Evolutionary conservation across 2,113 vertebrate genomes (phyloP).

Genomic region (Muscicapa adusta): DNA sequence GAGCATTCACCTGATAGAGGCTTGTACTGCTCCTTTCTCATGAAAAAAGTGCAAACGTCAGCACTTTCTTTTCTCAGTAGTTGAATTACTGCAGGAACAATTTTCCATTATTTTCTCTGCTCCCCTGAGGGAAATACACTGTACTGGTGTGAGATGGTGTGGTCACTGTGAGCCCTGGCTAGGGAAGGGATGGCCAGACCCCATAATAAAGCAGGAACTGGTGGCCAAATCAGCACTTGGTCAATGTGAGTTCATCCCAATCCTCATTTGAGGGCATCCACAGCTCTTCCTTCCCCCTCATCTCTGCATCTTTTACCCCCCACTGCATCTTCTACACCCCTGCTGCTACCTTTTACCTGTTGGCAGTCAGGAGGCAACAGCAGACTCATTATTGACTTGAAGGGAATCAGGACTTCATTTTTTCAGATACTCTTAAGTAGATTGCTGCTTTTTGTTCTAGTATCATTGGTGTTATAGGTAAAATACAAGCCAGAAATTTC

Average conservation of each 20-base stretch:
- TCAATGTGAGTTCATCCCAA: background rate
- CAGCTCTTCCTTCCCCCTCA: fast-evolving
- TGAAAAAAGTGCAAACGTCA: background rate
- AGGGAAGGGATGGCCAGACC: background rate
- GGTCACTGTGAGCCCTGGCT: background rate
- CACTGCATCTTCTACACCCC: background rate
- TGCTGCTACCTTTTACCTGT: background rate
- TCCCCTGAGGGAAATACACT: background rate
- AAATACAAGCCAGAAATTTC: background rate
- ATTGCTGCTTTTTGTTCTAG: background rate
- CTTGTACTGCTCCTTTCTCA: background rate
- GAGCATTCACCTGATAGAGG: background rate
- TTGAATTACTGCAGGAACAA: background rate
- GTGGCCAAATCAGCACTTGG: background rate
- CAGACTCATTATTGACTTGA: background rate
- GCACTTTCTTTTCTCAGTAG: background rate
- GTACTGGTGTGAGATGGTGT: background rate
- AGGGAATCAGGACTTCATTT: background rate
- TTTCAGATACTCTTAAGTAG: background rate
- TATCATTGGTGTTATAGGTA: background rate
- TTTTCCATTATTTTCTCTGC: background rate
- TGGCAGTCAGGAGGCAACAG: background rate
- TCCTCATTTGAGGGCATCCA: background rate
- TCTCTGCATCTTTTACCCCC: background rate
- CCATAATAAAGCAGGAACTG: background rate